Conservation (phyloP, 2,797 vertebrate genomes). For the Pangasius mekongensis region DNA sequence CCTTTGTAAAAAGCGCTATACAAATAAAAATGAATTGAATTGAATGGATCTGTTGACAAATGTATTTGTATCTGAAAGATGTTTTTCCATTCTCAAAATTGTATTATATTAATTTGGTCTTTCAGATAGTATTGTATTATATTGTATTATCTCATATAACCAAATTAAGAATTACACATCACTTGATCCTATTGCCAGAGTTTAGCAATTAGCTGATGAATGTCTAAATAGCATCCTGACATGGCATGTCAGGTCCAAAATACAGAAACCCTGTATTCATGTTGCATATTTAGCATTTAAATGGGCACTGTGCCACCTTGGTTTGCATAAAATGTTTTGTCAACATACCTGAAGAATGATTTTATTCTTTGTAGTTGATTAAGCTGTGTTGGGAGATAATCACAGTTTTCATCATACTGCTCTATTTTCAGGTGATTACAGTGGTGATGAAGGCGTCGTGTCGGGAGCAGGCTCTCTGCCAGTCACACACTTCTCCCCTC, state of each 20-base stretch:
- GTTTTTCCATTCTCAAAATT: background rate
- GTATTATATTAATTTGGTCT: background rate
- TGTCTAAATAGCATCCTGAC: background rate
- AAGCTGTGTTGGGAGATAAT: background rate
- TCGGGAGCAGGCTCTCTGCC: constrained; percentile 71
- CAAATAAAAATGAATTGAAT: too few species aligned
- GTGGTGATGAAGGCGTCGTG: constrained; percentile 80
- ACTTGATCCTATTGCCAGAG: background rate
- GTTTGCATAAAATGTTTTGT: background rate
- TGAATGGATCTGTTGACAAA: background rate
- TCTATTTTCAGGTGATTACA: constrained; percentile 81
- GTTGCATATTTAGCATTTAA: background rate
- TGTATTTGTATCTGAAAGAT: background rate
- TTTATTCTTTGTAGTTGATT: background rate
- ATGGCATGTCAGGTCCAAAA: background rate
- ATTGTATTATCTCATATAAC: background rate
- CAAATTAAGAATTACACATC: background rate
- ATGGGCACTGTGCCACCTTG: background rate
- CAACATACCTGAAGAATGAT: background rate
- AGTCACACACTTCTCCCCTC: constrained; percentile 69
- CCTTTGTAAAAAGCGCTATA: too few species aligned
- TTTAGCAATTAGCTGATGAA: background rate
- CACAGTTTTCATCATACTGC: background rate
- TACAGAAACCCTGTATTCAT: background rate
- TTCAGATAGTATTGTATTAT: background rate